phyloP scores from a whole-genome alignment of 2,888 invertebrate species.

The Rhaphigaster nebulosa region DNA sequence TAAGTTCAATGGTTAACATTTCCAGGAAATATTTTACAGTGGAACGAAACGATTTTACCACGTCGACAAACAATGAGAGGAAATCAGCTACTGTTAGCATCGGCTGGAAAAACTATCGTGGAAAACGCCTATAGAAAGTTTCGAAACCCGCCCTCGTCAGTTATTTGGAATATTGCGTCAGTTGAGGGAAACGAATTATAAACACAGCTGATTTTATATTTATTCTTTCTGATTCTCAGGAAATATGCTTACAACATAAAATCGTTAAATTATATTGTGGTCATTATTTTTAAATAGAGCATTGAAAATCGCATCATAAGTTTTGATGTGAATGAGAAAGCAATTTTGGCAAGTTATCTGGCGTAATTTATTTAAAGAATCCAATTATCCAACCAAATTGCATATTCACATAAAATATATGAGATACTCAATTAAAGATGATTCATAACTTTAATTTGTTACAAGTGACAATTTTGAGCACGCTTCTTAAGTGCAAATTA shows the following conservation, averaged over 20 bases:
- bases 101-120: conserved; percentile 12
- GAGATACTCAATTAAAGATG: neutral
- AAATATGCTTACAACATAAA: neutral
- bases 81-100: conserved; percentile 5
- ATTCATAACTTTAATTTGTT: neutral
- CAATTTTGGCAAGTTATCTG: neutral
- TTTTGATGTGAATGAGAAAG: neutral
- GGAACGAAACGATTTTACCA: conserved; percentile 10
- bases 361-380: neutral
- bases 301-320: neutral
- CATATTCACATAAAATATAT: neutral
- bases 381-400: neutral
- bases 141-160: neutral
- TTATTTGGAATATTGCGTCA: neutral
- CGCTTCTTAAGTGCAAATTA: neutral
- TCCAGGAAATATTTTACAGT: neutral
- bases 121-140: neutral
- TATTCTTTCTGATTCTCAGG: neutral
- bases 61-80: conserved; percentile 10
- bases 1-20: neutral
- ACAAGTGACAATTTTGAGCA: neutral
- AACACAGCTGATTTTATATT: neutral
- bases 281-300: neutral
- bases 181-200: neutral
- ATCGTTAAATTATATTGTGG: neutral